These are phyloP conservation scores for Aleadryas rufinucha DNA, from an alignment of 2,113 vertebrate species.

Conservation along the genomic window DNA sequence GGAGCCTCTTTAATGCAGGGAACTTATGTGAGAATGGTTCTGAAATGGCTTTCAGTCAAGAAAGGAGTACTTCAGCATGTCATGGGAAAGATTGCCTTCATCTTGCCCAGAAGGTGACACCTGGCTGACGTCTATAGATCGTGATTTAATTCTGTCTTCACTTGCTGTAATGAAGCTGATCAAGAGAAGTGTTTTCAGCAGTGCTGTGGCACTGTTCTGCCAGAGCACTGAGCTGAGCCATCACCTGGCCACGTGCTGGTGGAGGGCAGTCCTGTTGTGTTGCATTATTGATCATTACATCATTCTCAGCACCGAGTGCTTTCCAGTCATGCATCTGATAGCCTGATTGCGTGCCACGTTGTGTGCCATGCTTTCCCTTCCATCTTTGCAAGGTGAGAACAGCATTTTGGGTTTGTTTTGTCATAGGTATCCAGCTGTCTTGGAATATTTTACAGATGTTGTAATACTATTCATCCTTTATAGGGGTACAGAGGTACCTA, in stretches of 20 bases:
- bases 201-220: background rate
- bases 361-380: background rate
- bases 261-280: background rate
- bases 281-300: background rate
- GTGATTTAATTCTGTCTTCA: background rate
- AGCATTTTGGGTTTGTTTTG: background rate
- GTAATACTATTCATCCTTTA: background rate
- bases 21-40: background rate
- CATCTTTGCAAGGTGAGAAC: background rate
- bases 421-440: background rate
- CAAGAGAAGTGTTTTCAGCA: background rate
- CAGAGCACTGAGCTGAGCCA: background rate
- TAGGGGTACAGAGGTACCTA: background rate
- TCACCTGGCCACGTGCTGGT: background rate
- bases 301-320: background rate
- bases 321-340: background rate
- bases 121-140: background rate
- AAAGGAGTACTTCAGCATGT: background rate
- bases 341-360: rapidly evolving
- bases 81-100: background rate
- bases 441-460: background rate
- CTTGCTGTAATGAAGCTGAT: background rate
- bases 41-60: background rate
- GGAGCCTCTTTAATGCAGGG: background rate
- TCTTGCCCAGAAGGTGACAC: background rate